Conservation (phyloP, 2,888 invertebrate genomes). For the Mesoligia furuncula region DNA sequence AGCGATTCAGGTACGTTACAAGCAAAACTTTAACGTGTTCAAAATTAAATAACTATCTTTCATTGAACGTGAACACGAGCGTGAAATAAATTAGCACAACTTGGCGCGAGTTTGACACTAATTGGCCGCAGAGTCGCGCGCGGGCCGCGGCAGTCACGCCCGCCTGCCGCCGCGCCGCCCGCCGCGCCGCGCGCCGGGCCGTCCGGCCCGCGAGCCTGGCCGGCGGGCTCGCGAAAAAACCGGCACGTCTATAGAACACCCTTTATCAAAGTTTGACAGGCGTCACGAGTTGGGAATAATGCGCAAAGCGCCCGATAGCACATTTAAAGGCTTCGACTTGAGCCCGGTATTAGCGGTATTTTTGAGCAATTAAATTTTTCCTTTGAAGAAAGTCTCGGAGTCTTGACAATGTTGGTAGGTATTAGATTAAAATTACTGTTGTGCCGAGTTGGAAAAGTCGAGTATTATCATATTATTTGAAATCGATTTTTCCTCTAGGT, state of each 20-base stretch:
- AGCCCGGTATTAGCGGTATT: slow-evolving; percentile 26
- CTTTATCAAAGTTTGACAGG: slow-evolving; percentile 70
- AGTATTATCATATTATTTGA: neutral
- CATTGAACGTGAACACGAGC: slow-evolving; percentile 58
- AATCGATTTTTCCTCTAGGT: neutral
- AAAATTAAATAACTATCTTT: slow-evolving; percentile 72
- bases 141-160: slow-evolving; percentile 7
- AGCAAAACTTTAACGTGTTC: slow-evolving; percentile 57
- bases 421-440: slow-evolving; percentile 35
- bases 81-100: slow-evolving; percentile 70
- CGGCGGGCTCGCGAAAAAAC: slow-evolving; percentile 40
- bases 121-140: slow-evolving; percentile 51
- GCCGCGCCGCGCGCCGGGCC: neutral
- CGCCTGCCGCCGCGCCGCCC: neutral
- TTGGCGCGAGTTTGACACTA: slow-evolving; percentile 68
- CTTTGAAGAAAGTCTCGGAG: slow-evolving; percentile 36
- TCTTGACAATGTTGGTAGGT: slow-evolving; percentile 25
- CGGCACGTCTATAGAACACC: slow-evolving; percentile 55
- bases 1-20: slow-evolving; percentile 24
- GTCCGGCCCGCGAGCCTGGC: neutral
- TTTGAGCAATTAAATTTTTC: slow-evolving; percentile 42
- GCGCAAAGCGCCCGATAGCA: slow-evolving; percentile 21
- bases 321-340: slow-evolving; percentile 17
- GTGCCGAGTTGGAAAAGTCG: slow-evolving; percentile 6
- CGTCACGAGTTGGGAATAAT: slow-evolving; percentile 45